phyloP scores from a whole-genome alignment of 2,888 invertebrate genomes.

The Petrolisthes manimaculis region DNA sequence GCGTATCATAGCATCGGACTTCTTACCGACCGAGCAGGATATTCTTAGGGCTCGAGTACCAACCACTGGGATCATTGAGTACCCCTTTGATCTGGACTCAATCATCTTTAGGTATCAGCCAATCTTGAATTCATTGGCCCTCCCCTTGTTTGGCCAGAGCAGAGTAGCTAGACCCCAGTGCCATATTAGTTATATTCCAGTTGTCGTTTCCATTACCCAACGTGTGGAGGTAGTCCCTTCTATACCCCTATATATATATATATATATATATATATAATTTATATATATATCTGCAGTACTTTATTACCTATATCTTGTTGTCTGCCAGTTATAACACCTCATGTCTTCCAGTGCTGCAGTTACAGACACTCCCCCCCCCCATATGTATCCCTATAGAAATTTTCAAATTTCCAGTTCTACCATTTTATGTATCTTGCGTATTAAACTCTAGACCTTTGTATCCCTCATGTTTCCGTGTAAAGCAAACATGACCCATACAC shows the following conservation, averaged over 20 bases:
- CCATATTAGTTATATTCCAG: conserved; percentile 54
- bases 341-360: conserved; percentile 49
- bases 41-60: conserved; percentile 69
- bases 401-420: conserved; percentile 14
- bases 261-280: background rate
- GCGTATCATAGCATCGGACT: conserved; percentile 68
- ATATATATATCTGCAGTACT: background rate
- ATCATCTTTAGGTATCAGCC: conserved; percentile 66
- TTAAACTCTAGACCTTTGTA: conserved; percentile 12
- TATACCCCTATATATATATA: conserved; percentile 23
- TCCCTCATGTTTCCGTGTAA: conserved; percentile 5
- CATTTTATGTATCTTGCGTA: conserved; percentile 14
- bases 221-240: conserved; percentile 58
- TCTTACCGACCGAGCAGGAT: conserved; percentile 69
- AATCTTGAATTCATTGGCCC: conserved; percentile 56
- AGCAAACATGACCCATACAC: conserved; percentile 14
- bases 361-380: conserved; percentile 38
- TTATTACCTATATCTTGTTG: conserved; percentile 35
- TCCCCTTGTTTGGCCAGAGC: conserved; percentile 51
- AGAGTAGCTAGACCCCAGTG: conserved; percentile 61
- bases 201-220: conserved; percentile 51
- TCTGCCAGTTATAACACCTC: conserved; percentile 36
- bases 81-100: conserved; percentile 74
- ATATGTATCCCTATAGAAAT: conserved; percentile 23
- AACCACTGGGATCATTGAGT: conserved; percentile 74